A percentile compares a stretch with the other conserved stretches of the same genome.
phyloP scores from a whole-genome alignment of 2,113 vertebrate species.

The Scomber colias region DNA sequence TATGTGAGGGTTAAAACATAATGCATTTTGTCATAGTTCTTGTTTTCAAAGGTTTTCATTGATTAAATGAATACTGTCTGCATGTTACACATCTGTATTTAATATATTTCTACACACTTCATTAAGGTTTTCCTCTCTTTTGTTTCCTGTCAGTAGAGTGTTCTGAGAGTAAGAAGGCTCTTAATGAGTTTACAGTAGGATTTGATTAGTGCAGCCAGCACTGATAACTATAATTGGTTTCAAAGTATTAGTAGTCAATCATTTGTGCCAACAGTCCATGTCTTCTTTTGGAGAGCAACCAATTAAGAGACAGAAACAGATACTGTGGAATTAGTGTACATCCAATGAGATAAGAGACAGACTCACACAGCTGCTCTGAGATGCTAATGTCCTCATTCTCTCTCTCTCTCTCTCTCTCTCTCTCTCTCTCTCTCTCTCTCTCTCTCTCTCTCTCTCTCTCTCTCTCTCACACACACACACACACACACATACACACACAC shows the following conservation, averaged over 20 bases:
- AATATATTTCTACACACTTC: too few relatives aligned
- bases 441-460: neutral
- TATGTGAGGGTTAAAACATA: too few relatives aligned
- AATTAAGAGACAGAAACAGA: neutral
- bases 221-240: neutral
- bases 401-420: neutral
- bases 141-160: too few relatives aligned
- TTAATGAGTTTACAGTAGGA: neutral
- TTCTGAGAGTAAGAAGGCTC: too few relatives aligned
- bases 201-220: neutral
- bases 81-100: too few relatives aligned
- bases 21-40: too few relatives aligned
- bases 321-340: neutral
- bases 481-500: too few relatives aligned
- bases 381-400: constrained; percentile 18
- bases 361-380: constrained; percentile 29
- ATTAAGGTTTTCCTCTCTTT: too few relatives aligned
- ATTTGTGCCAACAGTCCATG: too few relatives aligned
- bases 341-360: neutral
- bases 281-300: neutral
- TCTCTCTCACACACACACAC: neutral
- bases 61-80: too few relatives aligned
- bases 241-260: neutral
- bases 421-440: neutral
- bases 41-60: too few relatives aligned